Percentiles rank a stretch among this genome's conserved stretches.
Evolutionary conservation across 2,797 vertebrate species (phyloP).

Genomic region (Lutjanus campechanus): DNA sequence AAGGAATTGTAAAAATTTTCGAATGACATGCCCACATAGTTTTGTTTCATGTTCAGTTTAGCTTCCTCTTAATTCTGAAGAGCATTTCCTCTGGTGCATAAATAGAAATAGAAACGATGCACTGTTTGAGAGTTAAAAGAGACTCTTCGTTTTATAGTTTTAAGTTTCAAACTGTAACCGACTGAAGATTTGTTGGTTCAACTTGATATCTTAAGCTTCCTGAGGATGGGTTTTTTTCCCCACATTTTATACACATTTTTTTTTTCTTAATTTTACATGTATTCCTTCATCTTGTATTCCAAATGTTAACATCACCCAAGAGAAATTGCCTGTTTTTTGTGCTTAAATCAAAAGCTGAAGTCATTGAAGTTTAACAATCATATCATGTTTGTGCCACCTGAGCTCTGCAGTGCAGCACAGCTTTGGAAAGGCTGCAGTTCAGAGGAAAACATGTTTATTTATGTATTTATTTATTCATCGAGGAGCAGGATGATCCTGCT

Average conservation of each 20-base stretch:
- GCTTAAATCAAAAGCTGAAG: neutral
- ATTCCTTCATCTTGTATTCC: neutral
- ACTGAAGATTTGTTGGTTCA: too few relatives aligned
- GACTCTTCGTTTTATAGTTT: too few relatives aligned
- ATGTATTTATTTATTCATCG: slow-evolving; percentile 25
- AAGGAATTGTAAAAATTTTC: neutral
- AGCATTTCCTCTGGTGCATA: neutral
- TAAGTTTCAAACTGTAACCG: too few relatives aligned
- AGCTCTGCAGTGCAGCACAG: neutral
- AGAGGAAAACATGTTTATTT: neutral
- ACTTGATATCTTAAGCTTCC: too few relatives aligned
- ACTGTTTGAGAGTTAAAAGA: too few relatives aligned
- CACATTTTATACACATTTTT: too few relatives aligned
- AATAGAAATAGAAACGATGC: too few relatives aligned
- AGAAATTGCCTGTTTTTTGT: neutral
- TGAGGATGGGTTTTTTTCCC: too few relatives aligned
- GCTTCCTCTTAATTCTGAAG: neutral
- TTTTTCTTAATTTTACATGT: neutral
- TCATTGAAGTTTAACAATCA: too few relatives aligned
- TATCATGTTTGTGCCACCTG: neutral
- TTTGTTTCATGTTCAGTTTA: neutral
- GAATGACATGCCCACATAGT: neutral
- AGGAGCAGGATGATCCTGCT: neutral
- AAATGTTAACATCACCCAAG: neutral
- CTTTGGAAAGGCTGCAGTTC: neutral